These are phyloP conservation scores for Poeciliopsis presidionis DNA, from an alignment of 2,797 vertebrate species.

Conservation along the genomic window DNA sequence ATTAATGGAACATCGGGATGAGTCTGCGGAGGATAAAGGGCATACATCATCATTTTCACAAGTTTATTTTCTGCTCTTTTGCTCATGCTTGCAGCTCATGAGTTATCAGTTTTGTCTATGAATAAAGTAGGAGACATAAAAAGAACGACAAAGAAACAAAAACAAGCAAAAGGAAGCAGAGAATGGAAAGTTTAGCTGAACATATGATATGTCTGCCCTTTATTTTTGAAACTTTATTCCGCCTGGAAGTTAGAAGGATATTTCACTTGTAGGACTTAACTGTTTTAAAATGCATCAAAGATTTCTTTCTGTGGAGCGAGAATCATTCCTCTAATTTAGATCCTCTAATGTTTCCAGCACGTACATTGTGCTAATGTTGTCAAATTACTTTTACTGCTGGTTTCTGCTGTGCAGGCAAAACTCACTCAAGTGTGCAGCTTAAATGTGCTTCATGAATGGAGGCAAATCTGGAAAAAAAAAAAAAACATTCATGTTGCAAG, in stretches of 20 bases:
- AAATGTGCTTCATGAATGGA: slow-evolving; percentile 61
- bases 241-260: slow-evolving; percentile 16
- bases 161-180: not conserved
- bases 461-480: slow-evolving; percentile 43
- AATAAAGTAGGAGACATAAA: not conserved
- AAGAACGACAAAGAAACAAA: not conserved
- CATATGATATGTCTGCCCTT: not conserved
- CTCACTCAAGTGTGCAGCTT: slow-evolving; percentile 46
- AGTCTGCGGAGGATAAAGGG: not conserved
- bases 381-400: slow-evolving; percentile 49
- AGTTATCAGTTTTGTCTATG: not conserved
- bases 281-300: slow-evolving; percentile 54
- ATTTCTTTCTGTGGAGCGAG: slow-evolving; percentile 62
- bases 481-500: slow-evolving; percentile 49
- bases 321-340: slow-evolving; percentile 45
- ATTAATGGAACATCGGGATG: not conserved
- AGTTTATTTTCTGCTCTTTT: not conserved
- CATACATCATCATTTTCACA: not conserved
- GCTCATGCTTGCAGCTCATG: not conserved
- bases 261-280: slow-evolving; percentile 32
- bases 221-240: not conserved
- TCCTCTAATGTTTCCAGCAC: slow-evolving; percentile 46
- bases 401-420: slow-evolving; percentile 69
- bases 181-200: too few species aligned
- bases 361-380: slow-evolving; percentile 39